Conservation (phyloP, 2,797 vertebrate species). For the Oryzias sinensis region DNA sequence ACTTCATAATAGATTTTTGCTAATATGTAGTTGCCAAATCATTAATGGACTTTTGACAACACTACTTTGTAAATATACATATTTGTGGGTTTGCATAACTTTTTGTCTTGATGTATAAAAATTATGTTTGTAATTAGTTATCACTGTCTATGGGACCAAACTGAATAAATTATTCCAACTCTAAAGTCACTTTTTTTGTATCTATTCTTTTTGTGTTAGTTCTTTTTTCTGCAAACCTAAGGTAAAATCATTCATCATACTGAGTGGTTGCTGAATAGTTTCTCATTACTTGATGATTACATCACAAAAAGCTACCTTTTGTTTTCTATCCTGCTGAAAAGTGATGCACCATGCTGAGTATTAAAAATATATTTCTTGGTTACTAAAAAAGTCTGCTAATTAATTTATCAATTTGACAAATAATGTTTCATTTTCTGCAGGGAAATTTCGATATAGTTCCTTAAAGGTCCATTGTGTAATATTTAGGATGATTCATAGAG, state of each 20-base stretch:
- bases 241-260: background rate
- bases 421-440: no score
- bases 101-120: no score
- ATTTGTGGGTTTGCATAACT: no score
- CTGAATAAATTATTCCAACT: no score
- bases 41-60: no score
- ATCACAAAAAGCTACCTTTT: background rate
- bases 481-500: no score
- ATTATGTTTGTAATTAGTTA: no score
- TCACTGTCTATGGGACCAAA: no score
- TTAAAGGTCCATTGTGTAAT: background rate
- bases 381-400: background rate
- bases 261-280: slow-evolving; percentile 1
- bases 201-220: background rate
- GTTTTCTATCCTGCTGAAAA: background rate
- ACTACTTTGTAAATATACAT: no score
- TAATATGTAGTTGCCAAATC: no score
- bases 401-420: background rate
- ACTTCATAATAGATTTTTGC: no score
- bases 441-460: background rate
- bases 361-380: background rate
- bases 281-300: slow-evolving; percentile 3
- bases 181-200: background rate
- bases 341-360: background rate
- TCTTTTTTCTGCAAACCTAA: background rate